These are phyloP conservation scores for Capra hircus DNA, from an alignment of 2,113 vertebrate species.

Conservation along the genomic window DNA sequence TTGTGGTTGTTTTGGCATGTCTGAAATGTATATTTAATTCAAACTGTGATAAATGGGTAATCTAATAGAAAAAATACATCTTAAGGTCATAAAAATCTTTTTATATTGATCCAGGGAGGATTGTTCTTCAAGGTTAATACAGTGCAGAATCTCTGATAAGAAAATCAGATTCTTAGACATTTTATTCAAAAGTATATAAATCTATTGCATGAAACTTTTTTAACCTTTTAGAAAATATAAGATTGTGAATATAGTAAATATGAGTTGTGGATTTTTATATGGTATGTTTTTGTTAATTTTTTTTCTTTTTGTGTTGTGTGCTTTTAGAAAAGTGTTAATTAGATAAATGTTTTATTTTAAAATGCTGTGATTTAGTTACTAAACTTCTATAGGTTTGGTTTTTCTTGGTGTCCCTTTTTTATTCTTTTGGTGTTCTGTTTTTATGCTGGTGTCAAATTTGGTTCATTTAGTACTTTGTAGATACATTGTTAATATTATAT, in stretches of 20 bases:
- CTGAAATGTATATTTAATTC: background rate
- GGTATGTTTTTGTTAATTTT: background rate
- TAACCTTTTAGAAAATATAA: background rate
- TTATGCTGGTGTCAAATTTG: constrained; percentile 6
- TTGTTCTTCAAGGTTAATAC: background rate
- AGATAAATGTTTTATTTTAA: background rate
- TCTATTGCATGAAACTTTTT: background rate
- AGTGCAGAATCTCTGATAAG: background rate
- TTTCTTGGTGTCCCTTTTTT: background rate
- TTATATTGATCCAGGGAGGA: background rate
- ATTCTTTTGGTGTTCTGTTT: constrained; percentile 5
- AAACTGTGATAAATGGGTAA: background rate
- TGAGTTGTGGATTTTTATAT: background rate
- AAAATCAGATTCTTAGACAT: background rate
- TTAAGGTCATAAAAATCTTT: background rate
- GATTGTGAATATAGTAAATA: background rate
- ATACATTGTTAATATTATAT: constrained; percentile 56
- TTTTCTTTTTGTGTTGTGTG: background rate
- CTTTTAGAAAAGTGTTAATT: background rate
- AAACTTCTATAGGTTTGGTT: background rate
- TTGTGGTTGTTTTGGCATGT: background rate
- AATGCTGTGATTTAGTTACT: background rate
- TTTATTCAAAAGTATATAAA: background rate
- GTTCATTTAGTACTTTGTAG: background rate
- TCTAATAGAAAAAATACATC: background rate